phyloP scores from a whole-genome alignment of 2,888 invertebrate species.

The Nasonovia ribisnigri region DNA sequence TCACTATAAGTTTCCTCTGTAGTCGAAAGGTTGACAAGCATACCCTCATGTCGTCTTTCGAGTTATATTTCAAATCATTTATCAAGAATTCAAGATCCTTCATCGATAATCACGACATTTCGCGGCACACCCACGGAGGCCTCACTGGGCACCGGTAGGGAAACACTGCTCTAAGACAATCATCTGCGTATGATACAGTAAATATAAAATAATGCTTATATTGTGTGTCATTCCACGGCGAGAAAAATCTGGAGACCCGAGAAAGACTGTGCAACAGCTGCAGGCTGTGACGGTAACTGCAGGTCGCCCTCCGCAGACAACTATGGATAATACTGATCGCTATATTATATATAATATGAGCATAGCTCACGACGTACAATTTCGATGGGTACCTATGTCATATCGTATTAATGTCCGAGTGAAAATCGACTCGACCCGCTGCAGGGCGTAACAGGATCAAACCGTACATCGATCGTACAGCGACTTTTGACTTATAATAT shows the following conservation, averaged over 20 bases:
- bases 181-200: not conserved
- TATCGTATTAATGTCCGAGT: not conserved
- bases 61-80: too few relatives aligned
- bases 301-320: not conserved
- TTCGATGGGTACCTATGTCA: too few relatives aligned
- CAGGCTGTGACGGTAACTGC: not conserved
- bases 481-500: not conserved
- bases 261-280: not conserved
- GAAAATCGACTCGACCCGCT: not conserved
- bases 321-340: not conserved
- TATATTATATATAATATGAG: not conserved
- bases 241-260: not conserved
- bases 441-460: not conserved
- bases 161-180: not conserved
- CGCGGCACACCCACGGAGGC: too few relatives aligned
- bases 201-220: too few relatives aligned
- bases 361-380: too few relatives aligned
- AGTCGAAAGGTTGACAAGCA: too few relatives aligned
- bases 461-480: not conserved
- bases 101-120: too few relatives aligned
- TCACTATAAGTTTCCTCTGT: too few relatives aligned
- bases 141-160: too few relatives aligned
- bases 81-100: too few relatives aligned
- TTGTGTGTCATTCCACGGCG: not conserved
- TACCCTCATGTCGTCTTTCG: too few relatives aligned